These are phyloP conservation scores for Channa argus DNA, from an alignment of 2,113 vertebrate species.

Conservation along the genomic window DNA sequence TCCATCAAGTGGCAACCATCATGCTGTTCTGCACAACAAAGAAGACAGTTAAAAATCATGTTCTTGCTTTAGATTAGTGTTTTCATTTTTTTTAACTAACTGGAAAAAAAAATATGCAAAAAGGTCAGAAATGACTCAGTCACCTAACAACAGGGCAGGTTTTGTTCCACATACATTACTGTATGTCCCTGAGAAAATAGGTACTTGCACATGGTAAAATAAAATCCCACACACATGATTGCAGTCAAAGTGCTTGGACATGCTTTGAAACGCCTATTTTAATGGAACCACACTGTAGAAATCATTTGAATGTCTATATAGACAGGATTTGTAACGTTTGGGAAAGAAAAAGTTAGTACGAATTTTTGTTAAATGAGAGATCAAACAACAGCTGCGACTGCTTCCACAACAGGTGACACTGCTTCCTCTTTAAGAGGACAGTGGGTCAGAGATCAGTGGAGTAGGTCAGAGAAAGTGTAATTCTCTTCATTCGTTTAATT, in stretches of 20 bases:
- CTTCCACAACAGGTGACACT: constrained; percentile 2
- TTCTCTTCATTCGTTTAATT: constrained; percentile 66
- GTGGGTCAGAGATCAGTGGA: constrained; percentile 71
- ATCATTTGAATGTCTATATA: too few species aligned
- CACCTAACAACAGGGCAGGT: neutral
- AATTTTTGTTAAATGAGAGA: neutral
- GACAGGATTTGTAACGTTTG: too few species aligned
- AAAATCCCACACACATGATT: neutral
- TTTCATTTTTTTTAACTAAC: neutral
- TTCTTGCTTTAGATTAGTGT: neutral
- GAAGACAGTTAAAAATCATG: neutral
- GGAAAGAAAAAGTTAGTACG: too few species aligned
- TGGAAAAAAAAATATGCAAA: neutral
- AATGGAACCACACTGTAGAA: too few species aligned
- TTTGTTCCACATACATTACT: neutral
- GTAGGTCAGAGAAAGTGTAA: constrained; percentile 75
- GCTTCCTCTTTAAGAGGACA: constrained; percentile 31
- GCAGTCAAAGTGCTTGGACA: neutral
- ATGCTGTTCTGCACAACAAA: neutral
- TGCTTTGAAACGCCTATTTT: neutral
- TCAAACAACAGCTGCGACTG: neutral
- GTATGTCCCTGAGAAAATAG: neutral
- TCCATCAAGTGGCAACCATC: constrained; percentile 2
- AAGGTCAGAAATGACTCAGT: neutral
- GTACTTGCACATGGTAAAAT: neutral